Percentiles rank a stretch among this genome's conserved stretches.
Evolutionary conservation across 1,140 invertebrate species (phyloP).

Genomic region (Zophobas atratus): DNA sequence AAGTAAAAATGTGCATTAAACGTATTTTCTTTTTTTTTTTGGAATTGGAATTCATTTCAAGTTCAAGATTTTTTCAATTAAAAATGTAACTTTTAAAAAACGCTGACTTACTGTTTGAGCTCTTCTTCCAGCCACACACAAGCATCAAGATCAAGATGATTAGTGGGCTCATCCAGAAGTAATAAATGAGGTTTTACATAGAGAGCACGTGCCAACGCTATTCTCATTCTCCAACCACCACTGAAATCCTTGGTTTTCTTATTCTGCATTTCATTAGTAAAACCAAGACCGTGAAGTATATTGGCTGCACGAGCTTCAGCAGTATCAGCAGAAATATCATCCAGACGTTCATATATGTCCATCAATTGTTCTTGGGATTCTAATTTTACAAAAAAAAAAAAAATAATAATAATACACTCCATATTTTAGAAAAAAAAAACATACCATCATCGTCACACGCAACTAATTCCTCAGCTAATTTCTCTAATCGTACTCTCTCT

Average conservation of each 20-base stretch:
- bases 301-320: conserved; percentile 95
- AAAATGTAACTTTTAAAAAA: too few species aligned
- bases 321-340: conserved; percentile 96
- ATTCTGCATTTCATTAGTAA: conserved; percentile 94
- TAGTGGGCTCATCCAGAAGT: conserved; percentile 97
- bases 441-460: conserved; percentile 88
- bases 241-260: conserved; percentile 94
- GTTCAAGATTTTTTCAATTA: too few species aligned
- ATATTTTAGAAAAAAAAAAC: conserved; percentile 21
- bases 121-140: conserved; percentile 99
- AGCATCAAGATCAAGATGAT: conserved; percentile 98
- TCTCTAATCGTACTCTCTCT: conserved; percentile 92
- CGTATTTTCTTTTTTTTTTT: too few species aligned
- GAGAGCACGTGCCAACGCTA: conserved; percentile 95
- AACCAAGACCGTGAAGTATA: conserved; percentile 97
- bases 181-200: conserved; percentile 95
- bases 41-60: too few species aligned
- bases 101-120: conserved; percentile 82
- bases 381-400: conserved; percentile 60
- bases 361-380: conserved; percentile 95
- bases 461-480: conserved; percentile 92
- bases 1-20: too few species aligned
- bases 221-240: conserved; percentile 99
- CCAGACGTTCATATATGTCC: conserved; percentile 98
- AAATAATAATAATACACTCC: not conserved